Evolutionary conservation across 2,888 invertebrate genomes (phyloP), one percentile per base, ranked within the genome.

Genomic region (Actias luna): DNA sequence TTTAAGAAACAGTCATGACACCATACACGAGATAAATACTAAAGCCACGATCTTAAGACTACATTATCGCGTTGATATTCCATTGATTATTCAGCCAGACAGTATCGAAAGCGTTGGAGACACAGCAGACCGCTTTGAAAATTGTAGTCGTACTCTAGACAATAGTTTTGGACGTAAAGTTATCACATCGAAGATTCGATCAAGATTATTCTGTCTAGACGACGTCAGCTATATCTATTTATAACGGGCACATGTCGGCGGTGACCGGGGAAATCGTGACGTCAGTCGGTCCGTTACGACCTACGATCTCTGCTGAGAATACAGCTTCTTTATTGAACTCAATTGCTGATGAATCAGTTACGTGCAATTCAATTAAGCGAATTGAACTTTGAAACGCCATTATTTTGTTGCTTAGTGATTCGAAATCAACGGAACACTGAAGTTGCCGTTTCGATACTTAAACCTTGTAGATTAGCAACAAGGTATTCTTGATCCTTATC

Each of bases 231-330:
- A 29, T 29, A 29, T 29, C 55, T 55, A 55, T 55, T 55, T 29
- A 55, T 55, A 55, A 55, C 55, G 29, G 55, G n/a, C 1, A 55
- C 29, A 55, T 55, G 29, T 55, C 55, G 29, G 16, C 29, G 29
- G 14, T 29, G 55, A 29, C 29, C 55, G 29, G n/a, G 29, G 55
- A n/a, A 29, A n/a, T 10, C 29, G 8, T n/a, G 55, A 55, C 29
- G 55, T 55, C 55, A 55, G 2, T 29, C 55, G 55, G 55, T 29
- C 55, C 55, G 55, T 55, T 55, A 29, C 55, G 55, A 55, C 55
- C 55, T 55, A n/a, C 27, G 52, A 55, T 29, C 55, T 55, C 8
- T 55, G 29, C 29, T 55, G 55, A 27, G n/a, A 55, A 55, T 55
- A 29, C n/a, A 16, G 27, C 1, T 14, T 55, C 14, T 27, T 55